Conservation (phyloP, 2,888 invertebrate genomes). For the Doris montereyensis region DNA sequence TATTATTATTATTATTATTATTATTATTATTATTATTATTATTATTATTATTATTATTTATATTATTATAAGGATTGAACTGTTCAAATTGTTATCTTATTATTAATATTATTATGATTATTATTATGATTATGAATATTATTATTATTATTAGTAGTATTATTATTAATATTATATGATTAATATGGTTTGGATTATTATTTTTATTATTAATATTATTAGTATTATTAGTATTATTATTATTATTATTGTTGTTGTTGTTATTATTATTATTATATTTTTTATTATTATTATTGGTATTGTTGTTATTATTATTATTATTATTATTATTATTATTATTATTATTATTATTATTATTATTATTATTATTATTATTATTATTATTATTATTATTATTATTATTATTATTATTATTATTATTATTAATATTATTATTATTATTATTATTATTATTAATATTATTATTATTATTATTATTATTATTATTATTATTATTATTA, state of each 20-base stretch:
- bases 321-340: slow-evolving; percentile 21
- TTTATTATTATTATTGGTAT: too few species aligned
- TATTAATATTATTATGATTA: slow-evolving; percentile 15
- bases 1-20: background rate
- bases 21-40: background rate
- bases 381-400: slow-evolving; percentile 16
- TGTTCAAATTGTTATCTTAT: slow-evolving; percentile 15
- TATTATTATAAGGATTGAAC: slow-evolving; percentile 5
- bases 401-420: background rate
- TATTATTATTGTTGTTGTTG: background rate
- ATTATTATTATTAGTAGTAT: background rate
- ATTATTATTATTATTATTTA: background rate
- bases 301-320: slow-evolving; percentile 17
- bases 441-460: slow-evolving; percentile 2
- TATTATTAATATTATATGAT: background rate
- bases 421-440: background rate
- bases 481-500: background rate
- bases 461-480: background rate
- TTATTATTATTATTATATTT: background rate
- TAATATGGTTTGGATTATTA: background rate
- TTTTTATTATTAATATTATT: background rate
- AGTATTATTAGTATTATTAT: too few species aligned
- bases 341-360: slow-evolving; percentile 14
- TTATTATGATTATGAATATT: slow-evolving; percentile 26
- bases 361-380: slow-evolving; percentile 26